These are phyloP conservation scores for Altica lythri DNA, from an alignment of 2,888 invertebrate genomes.

Conservation along the genomic window DNA sequence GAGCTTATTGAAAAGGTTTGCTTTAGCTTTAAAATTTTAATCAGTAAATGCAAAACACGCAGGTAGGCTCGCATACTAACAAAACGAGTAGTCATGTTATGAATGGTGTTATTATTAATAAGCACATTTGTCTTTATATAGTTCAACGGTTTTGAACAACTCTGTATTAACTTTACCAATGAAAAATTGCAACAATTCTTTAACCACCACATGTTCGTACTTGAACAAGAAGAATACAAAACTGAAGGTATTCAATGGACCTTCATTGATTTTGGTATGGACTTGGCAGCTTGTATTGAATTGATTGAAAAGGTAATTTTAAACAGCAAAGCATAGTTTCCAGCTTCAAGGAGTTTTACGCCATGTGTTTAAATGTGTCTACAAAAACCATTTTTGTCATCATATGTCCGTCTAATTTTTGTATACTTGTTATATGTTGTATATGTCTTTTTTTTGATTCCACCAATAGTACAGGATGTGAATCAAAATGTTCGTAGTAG, in stretches of 20 bases:
- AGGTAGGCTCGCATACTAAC: constrained; percentile 22
- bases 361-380: constrained; percentile 6
- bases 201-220: constrained; percentile 98
- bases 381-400: constrained; percentile 3
- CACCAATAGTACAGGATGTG: constrained; percentile 43
- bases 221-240: constrained; percentile 97
- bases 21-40: constrained; percentile 20
- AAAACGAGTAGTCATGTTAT: not conserved
- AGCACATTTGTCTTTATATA: constrained; percentile 53
- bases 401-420: constrained; percentile 6
- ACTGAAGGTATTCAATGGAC: constrained; percentile 93
- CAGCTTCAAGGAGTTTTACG: constrained; percentile 16
- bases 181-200: constrained; percentile 98
- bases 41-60: constrained; percentile 11
- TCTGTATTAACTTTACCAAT: constrained; percentile 98
- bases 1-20: constrained; percentile 95
- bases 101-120: not conserved
- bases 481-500: constrained; percentile 39
- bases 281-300: constrained; percentile 94
- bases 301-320: constrained; percentile 91
- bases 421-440: constrained; percentile 15
- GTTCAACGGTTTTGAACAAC: constrained; percentile 96
- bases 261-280: constrained; percentile 98
- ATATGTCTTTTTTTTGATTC: constrained; percentile 35
- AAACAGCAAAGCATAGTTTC: not conserved